Evolutionary conservation across 2,113 vertebrate species (phyloP).

Genomic region (Romanogobio albipinnatus): DNA sequence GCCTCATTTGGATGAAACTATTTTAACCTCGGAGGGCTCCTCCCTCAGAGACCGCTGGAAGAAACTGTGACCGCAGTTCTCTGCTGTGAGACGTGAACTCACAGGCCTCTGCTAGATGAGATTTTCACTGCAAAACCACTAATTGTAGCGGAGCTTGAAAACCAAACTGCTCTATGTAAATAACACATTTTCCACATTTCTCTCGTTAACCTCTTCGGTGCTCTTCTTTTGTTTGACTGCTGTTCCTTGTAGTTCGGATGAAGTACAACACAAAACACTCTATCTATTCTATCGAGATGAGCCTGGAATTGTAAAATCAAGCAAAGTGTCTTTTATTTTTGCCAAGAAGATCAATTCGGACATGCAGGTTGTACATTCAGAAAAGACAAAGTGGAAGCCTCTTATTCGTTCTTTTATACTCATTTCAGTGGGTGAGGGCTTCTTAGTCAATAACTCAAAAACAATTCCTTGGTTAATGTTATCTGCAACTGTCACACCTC

Average conservation of each 20-base stretch:
- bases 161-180: conserved; percentile 63
- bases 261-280: neutral
- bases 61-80: conserved; percentile 63
- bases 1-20: conserved; percentile 59
- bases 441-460: too few relatives aligned
- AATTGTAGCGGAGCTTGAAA: conserved; percentile 67
- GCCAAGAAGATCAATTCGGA: too few relatives aligned
- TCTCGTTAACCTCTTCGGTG: conserved; percentile 56
- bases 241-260: neutral
- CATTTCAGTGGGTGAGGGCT: too few relatives aligned
- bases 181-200: conserved; percentile 60
- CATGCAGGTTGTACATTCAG: too few relatives aligned
- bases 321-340: too few relatives aligned
- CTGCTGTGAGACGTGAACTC: conserved; percentile 62
- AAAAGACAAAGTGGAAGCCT: too few relatives aligned
- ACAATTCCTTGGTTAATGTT: too few relatives aligned
- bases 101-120: conserved; percentile 65
- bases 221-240: conserved; percentile 23
- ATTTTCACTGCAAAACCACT: conserved; percentile 72
- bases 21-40: conserved; percentile 68
- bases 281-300: too few relatives aligned
- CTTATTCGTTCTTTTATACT: too few relatives aligned
- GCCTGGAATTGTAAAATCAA: too few relatives aligned
- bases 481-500: too few relatives aligned
- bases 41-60: conserved; percentile 61